These are phyloP conservation scores for Pao palembangensis DNA, from an alignment of 2,113 vertebrate species.

Conservation along the genomic window DNA sequence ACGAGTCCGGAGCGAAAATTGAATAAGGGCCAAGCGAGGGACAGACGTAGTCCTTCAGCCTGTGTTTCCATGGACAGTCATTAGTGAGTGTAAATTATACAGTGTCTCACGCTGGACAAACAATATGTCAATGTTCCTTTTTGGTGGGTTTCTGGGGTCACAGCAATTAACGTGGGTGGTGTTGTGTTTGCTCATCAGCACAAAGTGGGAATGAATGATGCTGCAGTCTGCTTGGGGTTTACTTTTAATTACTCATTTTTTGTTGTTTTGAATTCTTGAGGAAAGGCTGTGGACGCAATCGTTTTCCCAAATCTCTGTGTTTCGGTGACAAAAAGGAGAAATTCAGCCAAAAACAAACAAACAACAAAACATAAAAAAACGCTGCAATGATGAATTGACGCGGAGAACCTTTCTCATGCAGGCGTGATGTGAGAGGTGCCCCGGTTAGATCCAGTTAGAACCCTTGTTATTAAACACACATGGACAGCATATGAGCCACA, in stretches of 20 bases:
- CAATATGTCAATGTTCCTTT: conserved; percentile 78
- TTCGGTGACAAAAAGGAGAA: background rate
- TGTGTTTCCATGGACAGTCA: conserved; percentile 67
- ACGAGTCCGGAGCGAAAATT: conserved; percentile 59
- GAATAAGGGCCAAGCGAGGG: conserved; percentile 68
- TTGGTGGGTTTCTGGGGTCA: conserved; percentile 69
- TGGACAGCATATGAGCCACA: conserved; percentile 65
- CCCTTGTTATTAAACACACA: conserved; percentile 69
- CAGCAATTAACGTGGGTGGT: conserved; percentile 70
- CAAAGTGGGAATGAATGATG: conserved; percentile 64
- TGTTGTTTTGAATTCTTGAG: conserved; percentile 18
- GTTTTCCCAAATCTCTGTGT: background rate
- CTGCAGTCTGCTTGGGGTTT: conserved; percentile 60
- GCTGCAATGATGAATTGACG: conserved; percentile 15
- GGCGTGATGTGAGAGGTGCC: conserved; percentile 61
- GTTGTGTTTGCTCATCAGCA: conserved; percentile 72
- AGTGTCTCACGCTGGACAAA: conserved; percentile 75
- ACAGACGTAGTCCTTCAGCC: conserved; percentile 71
- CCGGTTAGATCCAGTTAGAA: conserved; percentile 47
- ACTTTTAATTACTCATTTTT: conserved; percentile 56
- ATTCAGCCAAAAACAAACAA: conserved; percentile 7
- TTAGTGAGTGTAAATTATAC: conserved; percentile 76
- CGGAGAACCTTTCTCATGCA: conserved; percentile 26
- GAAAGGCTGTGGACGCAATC: too few species aligned
- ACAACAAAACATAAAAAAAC: conserved; percentile 19